Evolutionary conservation across 2,888 invertebrate species (phyloP), one percentile per base, ranked within the genome.

Genomic region (Heteropelma amictum): DNA sequence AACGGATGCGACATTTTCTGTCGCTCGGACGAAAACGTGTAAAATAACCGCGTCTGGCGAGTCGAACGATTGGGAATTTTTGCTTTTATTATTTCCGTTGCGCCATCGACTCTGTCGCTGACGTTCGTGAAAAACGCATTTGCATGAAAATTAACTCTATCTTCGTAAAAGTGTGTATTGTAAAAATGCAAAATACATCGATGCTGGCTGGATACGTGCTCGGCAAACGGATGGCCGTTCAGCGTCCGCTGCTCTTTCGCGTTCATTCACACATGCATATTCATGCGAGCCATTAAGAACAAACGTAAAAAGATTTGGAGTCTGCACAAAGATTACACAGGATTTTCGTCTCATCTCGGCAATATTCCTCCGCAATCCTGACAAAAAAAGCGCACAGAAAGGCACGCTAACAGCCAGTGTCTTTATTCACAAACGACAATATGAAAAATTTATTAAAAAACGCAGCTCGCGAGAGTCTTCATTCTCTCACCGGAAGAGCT

Each of bases 121-220:
- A n/a, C 17, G 33, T 28, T 19, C 19, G 30, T 5, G 1, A 51
- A 49, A 51, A 53, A 58, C n/a, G n/a, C n/a, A 58, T 63, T 73
- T 68, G 63, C 73, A 73, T 73, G 56, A 73, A 73, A 73, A 68
- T 73, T 68, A 73, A 56, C 35, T 33, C 40, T 56, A 26, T 63
- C 68, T 68, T 45, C 19, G 17, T 28, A 28, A 38, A 35, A 45
- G n/a, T 33, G 19, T 47, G 14, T 47, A 56, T 54, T 45, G 19
- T 28, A 42, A 49, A 68, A 73, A 68, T 61, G 68, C 56, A 73
- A 73, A 73, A 49, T 63, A 68, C 56, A 68, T 63, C 63, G 56
- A 68, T 58, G 56, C 38, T 56, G n/a, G n/a, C n/a, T n/a, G 49
- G n/a, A 42, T 53, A 68, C 68, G 68, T 68, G 68, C 56, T 56